phyloP scores from a whole-genome alignment of 2,888 invertebrate species.

The Liodrosophila aerea region DNA sequence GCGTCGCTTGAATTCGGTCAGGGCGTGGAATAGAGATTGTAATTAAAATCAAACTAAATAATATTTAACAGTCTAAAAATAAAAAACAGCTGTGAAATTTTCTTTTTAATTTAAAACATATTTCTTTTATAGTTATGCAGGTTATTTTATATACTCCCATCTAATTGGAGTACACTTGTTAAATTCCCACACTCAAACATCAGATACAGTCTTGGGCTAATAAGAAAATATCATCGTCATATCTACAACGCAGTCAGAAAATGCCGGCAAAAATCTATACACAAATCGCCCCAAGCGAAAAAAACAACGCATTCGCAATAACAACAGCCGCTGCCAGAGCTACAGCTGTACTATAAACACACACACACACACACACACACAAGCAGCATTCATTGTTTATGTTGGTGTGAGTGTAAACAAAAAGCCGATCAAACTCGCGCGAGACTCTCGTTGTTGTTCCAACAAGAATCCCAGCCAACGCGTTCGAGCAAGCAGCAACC shows the following conservation, averaged over 20 bases:
- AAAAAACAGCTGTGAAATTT: no score
- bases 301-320: constrained; percentile 29
- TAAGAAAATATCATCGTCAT: constrained; percentile 60
- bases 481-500: constrained; percentile 48
- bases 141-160: no score
- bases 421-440: constrained; percentile 66
- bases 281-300: constrained; percentile 23
- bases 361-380: constrained; percentile 10
- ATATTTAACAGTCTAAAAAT: no score
- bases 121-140: no score
- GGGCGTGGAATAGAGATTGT: no score
- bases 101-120: no score
- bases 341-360: constrained; percentile 52
- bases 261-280: constrained; percentile 65
- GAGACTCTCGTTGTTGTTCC: constrained; percentile 51
- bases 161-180: no score
- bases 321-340: constrained; percentile 33
- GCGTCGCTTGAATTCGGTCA: no score
- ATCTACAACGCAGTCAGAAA: constrained; percentile 50
- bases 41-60: no score
- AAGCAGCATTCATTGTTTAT: neutral
- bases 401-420: constrained; percentile 71
- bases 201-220: constrained; percentile 56
- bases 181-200: no score
- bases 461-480: constrained; percentile 72